Conservation (phyloP, 2,797 vertebrate genomes). For the Rhinogobio ventralis region DNA sequence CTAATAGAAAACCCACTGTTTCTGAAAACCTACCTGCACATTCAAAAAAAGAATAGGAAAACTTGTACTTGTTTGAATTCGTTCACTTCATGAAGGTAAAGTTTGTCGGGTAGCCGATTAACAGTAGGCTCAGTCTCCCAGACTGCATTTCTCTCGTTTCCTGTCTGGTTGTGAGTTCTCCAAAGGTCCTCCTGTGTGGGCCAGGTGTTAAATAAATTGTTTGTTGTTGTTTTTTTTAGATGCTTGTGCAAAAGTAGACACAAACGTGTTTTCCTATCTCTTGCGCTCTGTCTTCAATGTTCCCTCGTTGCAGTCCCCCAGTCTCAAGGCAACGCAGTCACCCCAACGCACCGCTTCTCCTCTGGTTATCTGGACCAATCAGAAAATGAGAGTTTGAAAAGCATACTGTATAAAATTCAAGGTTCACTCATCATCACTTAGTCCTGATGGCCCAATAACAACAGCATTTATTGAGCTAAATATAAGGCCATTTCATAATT, state of each 20-base stretch:
- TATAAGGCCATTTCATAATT: background rate
- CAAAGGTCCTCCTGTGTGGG: conserved; percentile 79
- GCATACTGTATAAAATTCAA: conserved; percentile 22
- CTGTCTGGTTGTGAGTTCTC: conserved; percentile 75
- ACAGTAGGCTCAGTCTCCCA: conserved; percentile 80
- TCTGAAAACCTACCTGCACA: conserved; percentile 89
- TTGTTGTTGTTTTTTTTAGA: conserved; percentile 73
- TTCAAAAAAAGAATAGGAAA: conserved; percentile 82
- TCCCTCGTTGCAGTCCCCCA: conserved; percentile 86
- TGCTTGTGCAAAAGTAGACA: conserved; percentile 92
- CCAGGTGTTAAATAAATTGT: conserved; percentile 84
- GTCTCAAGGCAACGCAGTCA: conserved; percentile 91
- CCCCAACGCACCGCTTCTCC: conserved; percentile 76
- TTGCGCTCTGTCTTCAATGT: conserved; percentile 68
- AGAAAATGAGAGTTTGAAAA: conserved; percentile 46
- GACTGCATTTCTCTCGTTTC: conserved; percentile 77
- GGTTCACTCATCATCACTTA: background rate
- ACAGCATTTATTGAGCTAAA: background rate
- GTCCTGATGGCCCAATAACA: background rate
- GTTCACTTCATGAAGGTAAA: conserved; percentile 81
- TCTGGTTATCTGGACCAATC: conserved; percentile 85
- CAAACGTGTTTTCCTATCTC: conserved; percentile 79
- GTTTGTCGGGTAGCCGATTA: conserved; percentile 73
- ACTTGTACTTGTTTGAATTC: conserved; percentile 79
- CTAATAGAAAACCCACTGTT: conserved; percentile 78